Evolutionary conservation across 2,888 invertebrate species (phyloP).

Genomic region (Oegoconia quadripuncta): DNA sequence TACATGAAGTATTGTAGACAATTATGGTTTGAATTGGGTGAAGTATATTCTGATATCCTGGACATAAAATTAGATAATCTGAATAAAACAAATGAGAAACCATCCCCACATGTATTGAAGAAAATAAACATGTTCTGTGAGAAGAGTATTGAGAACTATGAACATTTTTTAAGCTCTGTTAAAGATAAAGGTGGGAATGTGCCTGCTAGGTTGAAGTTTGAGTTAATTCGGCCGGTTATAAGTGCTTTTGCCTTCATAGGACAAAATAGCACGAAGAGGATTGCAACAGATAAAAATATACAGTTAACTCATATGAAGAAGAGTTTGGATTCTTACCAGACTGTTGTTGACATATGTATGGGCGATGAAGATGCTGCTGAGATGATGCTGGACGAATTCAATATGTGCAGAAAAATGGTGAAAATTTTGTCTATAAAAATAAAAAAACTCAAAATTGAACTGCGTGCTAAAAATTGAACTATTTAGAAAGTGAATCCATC

Average conservation of each 20-base stretch:
- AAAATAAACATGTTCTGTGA: slow-evolving; percentile 89
- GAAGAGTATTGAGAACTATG: slow-evolving; percentile 87
- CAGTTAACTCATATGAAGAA: slow-evolving; percentile 83
- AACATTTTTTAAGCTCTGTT: slow-evolving; percentile 85
- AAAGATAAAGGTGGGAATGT: slow-evolving; percentile 77
- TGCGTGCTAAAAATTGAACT: slow-evolving; percentile 30
- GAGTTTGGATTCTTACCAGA: slow-evolving; percentile 84
- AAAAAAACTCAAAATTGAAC: slow-evolving; percentile 72
- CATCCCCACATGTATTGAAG: slow-evolving; percentile 82
- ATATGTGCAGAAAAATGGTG: slow-evolving; percentile 91
- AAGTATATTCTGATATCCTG: slow-evolving; percentile 88
- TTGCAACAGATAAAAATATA: slow-evolving; percentile 81
- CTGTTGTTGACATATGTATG: slow-evolving; percentile 87
- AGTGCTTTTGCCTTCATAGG: slow-evolving; percentile 89
- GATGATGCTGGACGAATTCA: slow-evolving; percentile 84
- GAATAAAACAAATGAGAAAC: slow-evolving; percentile 74
- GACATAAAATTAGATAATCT: slow-evolving; percentile 89
- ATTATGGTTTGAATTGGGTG: slow-evolving; percentile 92
- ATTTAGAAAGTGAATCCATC: too few relatives aligned
- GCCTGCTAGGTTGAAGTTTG: slow-evolving; percentile 80
- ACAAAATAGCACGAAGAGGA: slow-evolving; percentile 86
- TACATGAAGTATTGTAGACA: slow-evolving; percentile 91
- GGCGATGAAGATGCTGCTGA: slow-evolving; percentile 82
- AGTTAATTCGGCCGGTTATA: slow-evolving; percentile 83
- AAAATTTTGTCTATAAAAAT: slow-evolving; percentile 87